Conservation (phyloP, 2,113 vertebrate species). For the Falco punctatus region DNA sequence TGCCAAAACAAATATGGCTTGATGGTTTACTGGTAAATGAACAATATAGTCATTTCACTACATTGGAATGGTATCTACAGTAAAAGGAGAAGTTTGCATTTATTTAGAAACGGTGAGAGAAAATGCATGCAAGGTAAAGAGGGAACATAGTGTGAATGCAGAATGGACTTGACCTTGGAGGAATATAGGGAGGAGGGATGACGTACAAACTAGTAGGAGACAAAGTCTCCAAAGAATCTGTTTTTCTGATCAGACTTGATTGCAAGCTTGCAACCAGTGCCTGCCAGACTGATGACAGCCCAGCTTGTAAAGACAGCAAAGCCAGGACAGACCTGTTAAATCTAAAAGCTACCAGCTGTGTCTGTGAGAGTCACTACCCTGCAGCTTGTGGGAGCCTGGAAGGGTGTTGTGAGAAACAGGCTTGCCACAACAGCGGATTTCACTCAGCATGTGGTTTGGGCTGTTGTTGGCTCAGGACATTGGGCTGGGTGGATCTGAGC, state of each 20-base stretch:
- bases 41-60: not conserved
- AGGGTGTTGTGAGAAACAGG: not conserved
- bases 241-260: not conserved
- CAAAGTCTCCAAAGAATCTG: not conserved
- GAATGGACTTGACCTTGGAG: not conserved
- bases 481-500: not conserved
- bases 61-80: not conserved
- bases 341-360: not conserved
- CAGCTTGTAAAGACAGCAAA: not conserved
- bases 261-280: rapidly evolving
- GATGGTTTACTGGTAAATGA: constrained; percentile 2
- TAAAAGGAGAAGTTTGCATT: not conserved
- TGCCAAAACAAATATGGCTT: not conserved
- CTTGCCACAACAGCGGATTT: rapidly evolving
- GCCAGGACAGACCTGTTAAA: not conserved
- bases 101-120: not conserved
- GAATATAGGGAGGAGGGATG: not conserved
- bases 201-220: not conserved
- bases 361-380: not conserved
- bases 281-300: not conserved
- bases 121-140: not conserved
- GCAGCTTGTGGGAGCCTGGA: not conserved
- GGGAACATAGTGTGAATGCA: not conserved
- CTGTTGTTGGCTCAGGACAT: not conserved
- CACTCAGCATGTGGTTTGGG: not conserved